Base-by-base conservation (phyloP, 2,797 vertebrate genomes). In the Notoglanidium macrostoma region DNA sequence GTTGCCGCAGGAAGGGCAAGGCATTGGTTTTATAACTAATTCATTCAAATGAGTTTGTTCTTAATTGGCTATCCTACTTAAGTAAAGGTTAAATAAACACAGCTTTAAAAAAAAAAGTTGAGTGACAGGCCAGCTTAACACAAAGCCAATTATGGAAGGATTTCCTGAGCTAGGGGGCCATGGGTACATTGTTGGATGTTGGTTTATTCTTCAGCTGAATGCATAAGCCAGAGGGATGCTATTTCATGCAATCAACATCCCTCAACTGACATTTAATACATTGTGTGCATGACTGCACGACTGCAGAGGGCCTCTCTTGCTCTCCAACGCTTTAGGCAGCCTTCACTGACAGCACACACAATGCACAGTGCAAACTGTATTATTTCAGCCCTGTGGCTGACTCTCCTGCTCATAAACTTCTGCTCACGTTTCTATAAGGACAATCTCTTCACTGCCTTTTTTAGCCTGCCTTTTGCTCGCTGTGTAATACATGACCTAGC, bases 251-350 rank as follows among this genome's bases (percentile, higher is more conserved):
- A 91, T 90, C 90, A 90, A 80, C 83, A 89, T 89, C 88, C 83
- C 84, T 89, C 83, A 90, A 84, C 85, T 89, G 90, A 85, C 90
- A 90, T 91, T 91, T 88, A 91, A 91, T 89, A 86, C 88, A 89
- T 63, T 72, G 67, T 87, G 85, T 89, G 85, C 85, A 86, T 85
- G 87, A 70, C 82, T 88, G 83, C 82, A 81, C 65, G 19, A 81
- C 87, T 86, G 86, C 87, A 87, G 87, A 87, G 74, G 54, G 82
- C 54, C 68, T 72, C 35, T 78, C 68, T 80, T 51, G 23, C 23
- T 89, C 73, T 88, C 86, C 55, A 67, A n/a, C 35, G 80, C 84
- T 87, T 86, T 87, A 86, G 87, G 86, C 86, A 74, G 63, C 59
- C 85, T 84, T 73, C 82, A 29, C n/a, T 88, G 87, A 82, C 86